Evolutionary conservation across 2,113 vertebrate genomes (phyloP), one percentile per base, ranked within the genome.

Genomic region (Nothobranchius furzeri): DNA sequence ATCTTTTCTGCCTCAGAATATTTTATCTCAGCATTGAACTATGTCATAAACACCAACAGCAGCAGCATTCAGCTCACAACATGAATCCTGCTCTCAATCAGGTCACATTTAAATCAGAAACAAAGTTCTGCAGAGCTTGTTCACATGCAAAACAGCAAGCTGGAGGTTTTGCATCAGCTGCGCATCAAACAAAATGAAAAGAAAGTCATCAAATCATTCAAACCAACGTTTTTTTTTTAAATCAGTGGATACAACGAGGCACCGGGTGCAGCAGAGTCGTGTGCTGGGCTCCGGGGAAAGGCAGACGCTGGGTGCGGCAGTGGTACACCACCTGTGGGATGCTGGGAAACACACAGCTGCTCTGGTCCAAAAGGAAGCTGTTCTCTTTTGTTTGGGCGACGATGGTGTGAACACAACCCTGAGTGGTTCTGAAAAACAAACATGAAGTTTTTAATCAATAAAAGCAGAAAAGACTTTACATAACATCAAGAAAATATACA

Each of bases 331-430:
- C 93, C 76, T 95, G 93, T 0, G 96, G 95, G 87, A 97, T 88
- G 90, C 93, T 95, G 90, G 89, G 82, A 2, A 97, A 96, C 79
- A 93, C 93, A 0, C 95, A 95, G 17, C 95, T 93, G 7, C 93
- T 92, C 89, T 96, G 96, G 79, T 95, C 87, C 81, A 97, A 91
- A 0, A 95, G 96, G 90, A 93, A 96, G 59, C 92, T 93, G 86
- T 82, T 94, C 68, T 95, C 95, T 81, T 95, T 96, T 53, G 95
- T 96, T 87, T 96, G 95, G 7, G 96, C 95, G 43, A 96, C 94
- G 1, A 96, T 95, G 91, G 96, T 97, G 84, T 97, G 95, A 17
- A 96, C 95, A 0, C 95, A 96, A 9, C 95, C 95, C 54, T 96
- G 95, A 70, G 94, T 96, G 3, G 95, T 96, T 88, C 96, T 97